Conservation (phyloP, 1,140 invertebrate genomes). For the Eurosta solidaginis region DNA sequence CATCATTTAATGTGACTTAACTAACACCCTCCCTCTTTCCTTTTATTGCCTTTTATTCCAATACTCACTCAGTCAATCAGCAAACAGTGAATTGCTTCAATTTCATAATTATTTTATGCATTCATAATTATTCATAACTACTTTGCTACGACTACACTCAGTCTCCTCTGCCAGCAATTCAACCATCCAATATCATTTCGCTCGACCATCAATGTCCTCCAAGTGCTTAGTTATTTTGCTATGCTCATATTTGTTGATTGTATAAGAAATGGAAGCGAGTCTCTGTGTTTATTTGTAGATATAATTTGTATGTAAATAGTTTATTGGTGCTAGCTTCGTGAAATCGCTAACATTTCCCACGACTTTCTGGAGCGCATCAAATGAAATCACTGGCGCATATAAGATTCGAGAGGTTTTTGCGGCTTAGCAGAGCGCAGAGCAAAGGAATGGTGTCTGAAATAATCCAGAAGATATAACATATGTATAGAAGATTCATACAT, state of each 20-base stretch:
- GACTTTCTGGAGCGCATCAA: not conserved
- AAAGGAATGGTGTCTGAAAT: not conserved
- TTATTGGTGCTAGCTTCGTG: not conserved
- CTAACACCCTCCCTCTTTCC: too few species aligned
- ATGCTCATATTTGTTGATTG: not conserved
- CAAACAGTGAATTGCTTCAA: conserved; percentile 19
- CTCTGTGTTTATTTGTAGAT: not conserved
- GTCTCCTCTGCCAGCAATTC: not conserved
- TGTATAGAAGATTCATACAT: too few species aligned
- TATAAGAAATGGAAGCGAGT: not conserved
- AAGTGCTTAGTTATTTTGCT: not conserved
- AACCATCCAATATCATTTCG: not conserved
- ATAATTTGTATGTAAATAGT: not conserved
- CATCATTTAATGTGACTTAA: too few species aligned
- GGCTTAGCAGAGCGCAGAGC: not conserved
- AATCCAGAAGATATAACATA: not conserved
- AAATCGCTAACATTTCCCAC: conserved; percentile 22
- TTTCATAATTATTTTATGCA: conserved; percentile 27
- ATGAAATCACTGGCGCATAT: not conserved
- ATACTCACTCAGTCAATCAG: not conserved
- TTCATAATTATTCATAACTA: conserved; percentile 23
- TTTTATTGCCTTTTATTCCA: not conserved
- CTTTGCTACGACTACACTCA: not conserved
- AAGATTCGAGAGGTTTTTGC: not conserved
- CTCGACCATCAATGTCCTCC: not conserved